Base-by-base conservation (phyloP, 1,140 invertebrate genomes). In the Sycophila sp. region DNA sequence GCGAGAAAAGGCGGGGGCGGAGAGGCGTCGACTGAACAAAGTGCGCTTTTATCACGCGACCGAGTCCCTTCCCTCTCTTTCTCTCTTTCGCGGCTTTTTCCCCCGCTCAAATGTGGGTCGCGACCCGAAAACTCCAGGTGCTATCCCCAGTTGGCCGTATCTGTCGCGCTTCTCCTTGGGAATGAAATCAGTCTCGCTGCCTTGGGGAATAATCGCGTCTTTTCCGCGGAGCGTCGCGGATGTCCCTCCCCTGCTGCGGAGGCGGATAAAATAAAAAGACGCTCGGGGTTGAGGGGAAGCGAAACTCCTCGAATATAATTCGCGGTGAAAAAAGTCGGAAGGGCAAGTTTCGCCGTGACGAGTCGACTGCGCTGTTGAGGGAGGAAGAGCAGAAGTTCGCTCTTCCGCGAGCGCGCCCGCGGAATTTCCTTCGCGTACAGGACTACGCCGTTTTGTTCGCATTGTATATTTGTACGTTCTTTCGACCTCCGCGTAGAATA, bases 131-230 rank as follows among this genome's bases (percentile, higher is more conserved):
- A 51, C 38, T 19, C 62, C 47, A 24, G 42, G 30, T 38, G 13
- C 64, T 66, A 28, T 55, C 51, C 28, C 28, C 26, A 32, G 13
- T 8, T 55, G 30, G 17, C 24, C 55, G 30, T 0, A 22, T 17
- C 3, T 10, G 17, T 13, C 22, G n/a, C 36, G 17, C 36, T 13
- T 59, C 64, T 63, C 64, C 36, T 62, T 65, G 63, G 55, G 66
- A 75, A 74, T 73, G 71, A 74, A 71, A 76, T 69, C 51, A 67
- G 49, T 65, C 56, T 38, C 51, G 19, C 1, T 42, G 45, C 55
- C 74, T 67, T 62, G 30, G 59, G 62, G 59, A 70, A 71, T 72
- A 67, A 71, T 74, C 69, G 64, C 42, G 38, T 17, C 22, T 30
- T 15, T 28, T 30, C 2, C 51, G 15, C 10, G 51, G n/a, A 13